Percentiles rank a stretch among this genome's conserved stretches.
Evolutionary conservation across 2,113 vertebrate species (phyloP).

Genomic region (Gambusia holbrooki): DNA sequence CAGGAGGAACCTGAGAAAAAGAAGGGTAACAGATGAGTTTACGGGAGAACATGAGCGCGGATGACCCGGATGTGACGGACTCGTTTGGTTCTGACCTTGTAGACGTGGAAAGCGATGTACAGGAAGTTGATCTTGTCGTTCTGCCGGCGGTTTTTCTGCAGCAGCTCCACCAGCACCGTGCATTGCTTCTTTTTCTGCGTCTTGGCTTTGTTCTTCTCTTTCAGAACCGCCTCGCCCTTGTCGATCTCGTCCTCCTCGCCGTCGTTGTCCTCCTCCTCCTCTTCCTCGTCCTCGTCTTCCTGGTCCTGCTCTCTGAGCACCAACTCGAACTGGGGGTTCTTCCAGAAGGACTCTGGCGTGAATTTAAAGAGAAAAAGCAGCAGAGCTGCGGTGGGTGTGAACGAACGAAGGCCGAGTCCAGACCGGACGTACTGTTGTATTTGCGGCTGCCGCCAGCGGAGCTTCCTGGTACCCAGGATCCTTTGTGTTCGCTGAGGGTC

Average conservation of each 20-base stretch:
- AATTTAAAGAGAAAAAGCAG: background rate
- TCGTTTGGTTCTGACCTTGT: constrained; percentile 63
- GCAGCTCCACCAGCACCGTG: constrained; percentile 79
- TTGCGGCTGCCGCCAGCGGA: constrained; percentile 79
- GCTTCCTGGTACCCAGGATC: constrained; percentile 75
- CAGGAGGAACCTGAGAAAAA: constrained; percentile 70
- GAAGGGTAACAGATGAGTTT: constrained; percentile 8
- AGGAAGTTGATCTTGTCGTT: constrained; percentile 71
- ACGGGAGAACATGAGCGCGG: background rate
- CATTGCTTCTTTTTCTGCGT: constrained; percentile 71
- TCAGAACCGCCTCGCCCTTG: constrained; percentile 23
- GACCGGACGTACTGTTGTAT: constrained; percentile 59
- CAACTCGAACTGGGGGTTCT: constrained; percentile 82
- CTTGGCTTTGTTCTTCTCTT: constrained; percentile 33
- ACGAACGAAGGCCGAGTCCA: background rate
- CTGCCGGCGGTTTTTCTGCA: constrained; percentile 81
- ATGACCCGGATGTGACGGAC: background rate
- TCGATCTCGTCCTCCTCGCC: constrained; percentile 51
- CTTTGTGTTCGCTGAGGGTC: constrained; percentile 76
- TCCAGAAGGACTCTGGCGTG: constrained; percentile 76
- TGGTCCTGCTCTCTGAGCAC: constrained; percentile 68
- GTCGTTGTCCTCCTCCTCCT: constrained; percentile 43
- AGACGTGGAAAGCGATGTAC: constrained; percentile 79
- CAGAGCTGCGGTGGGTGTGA: background rate
- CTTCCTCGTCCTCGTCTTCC: constrained; percentile 48